Base-by-base conservation (phyloP, 2,113 vertebrate species). In the Nibea coibor region DNA sequence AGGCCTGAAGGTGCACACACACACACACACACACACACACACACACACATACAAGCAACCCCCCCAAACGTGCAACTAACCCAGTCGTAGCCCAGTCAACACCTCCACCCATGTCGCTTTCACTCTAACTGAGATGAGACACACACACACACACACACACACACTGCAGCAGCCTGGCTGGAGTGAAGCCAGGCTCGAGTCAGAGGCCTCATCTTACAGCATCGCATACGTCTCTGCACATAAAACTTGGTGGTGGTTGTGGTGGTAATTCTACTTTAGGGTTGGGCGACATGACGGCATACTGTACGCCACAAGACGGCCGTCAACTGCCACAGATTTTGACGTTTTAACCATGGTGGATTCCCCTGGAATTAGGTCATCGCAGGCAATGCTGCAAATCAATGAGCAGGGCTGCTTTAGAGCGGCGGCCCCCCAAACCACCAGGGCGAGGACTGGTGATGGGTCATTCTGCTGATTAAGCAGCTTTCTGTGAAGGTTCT, bases 41-140 rank as follows among this genome's bases (percentile, higher is more conserved):
- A n/a, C n/a, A 61, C 43, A 43, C 64, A 68, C 51, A 61, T 57
- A 65, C 69, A 70, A 19, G 75, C 54, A 47, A 54, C 35, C 31
- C 31, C 31, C 31, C 31, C 24, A 76, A 72, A 78, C 78, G 66
- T 76, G 63, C 74, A 57, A 59, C 81, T 79, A 78, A 87, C 78
- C 84, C 83, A 78, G 80, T 64, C 80, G 22, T 67, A 81, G 61
- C 88, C 85, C 83, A 86, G 85, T 88, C 87, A 82, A 85, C 83
- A 90, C 89, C 84, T 89, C 74, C 86, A 77, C 53, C 82, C 86
- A 56, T 72, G 88, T 92, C 84, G 73, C 90, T 82, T 89, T 89
- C 64, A 3, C 87, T 91, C 47, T 57, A 19, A 78, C 75, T 84
- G 86, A 90, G 80, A 82, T 19, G 45, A 85, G 31, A 84, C 87